Evolutionary conservation across 1,140 invertebrate genomes (phyloP).

Genomic region (Prorops nasuta): DNA sequence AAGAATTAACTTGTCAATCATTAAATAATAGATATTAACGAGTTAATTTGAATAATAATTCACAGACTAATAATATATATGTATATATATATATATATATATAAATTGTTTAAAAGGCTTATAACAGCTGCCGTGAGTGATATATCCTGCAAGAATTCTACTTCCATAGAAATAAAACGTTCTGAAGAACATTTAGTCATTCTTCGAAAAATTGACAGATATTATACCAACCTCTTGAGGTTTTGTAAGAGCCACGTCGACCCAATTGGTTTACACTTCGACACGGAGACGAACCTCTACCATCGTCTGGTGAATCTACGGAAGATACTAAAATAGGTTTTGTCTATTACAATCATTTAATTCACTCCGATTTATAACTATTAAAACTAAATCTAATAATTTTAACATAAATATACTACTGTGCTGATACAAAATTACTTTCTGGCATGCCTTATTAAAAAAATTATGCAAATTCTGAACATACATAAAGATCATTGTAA

Average conservation of each 20-base stretch:
- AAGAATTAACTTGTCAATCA: too few species aligned
- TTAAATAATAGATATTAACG: too few species aligned
- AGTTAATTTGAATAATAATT: conserved; percentile 25
- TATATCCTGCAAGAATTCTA: conserved; percentile 33
- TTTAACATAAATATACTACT: neutral
- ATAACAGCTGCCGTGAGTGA: too few species aligned
- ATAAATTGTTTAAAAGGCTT: too few species aligned
- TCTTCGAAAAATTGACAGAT: too few species aligned
- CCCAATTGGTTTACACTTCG: conserved; percentile 69
- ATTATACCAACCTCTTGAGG: conserved; percentile 75
- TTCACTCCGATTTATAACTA: neutral
- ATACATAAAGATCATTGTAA: too few species aligned
- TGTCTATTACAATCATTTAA: conserved; percentile 40
- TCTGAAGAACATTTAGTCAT: conserved; percentile 26
- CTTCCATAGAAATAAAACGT: conserved; percentile 38
- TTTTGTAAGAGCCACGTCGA: conserved; percentile 81
- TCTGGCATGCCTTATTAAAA: too few species aligned
- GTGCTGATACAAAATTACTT: too few species aligned
- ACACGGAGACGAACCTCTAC: conserved; percentile 70
- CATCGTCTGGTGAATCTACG: conserved; percentile 80
- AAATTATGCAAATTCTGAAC: too few species aligned
- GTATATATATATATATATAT: conserved; percentile 6
- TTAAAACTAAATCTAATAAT: neutral
- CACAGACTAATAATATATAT: conserved; percentile 28
- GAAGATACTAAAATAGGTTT: conserved; percentile 57